Base-by-base conservation (phyloP, 1,140 invertebrate species). In the Laodelphax striatellus region DNA sequence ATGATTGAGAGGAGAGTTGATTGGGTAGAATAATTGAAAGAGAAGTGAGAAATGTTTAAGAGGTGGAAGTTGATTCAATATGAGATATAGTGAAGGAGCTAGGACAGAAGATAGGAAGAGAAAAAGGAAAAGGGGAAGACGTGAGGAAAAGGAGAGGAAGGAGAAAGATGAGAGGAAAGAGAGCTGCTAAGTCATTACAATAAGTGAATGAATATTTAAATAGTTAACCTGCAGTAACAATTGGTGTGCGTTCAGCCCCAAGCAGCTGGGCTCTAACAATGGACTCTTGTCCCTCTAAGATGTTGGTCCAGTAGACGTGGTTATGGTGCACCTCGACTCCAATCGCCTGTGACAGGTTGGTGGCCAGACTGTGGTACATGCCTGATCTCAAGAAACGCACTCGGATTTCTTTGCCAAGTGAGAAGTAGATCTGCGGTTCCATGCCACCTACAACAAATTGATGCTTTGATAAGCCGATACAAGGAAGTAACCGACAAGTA, bases 271-370 rank as follows among this genome's bases (percentile, higher is more conserved):
- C 74, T 63, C 78, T 76, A 42, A 82, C 75, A 56, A 91, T 85
- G 17, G 79, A 76, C 67, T 88, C 85, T 5, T 80, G 77, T 9
- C 82, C 80, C 19, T 80, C 65, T 1, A 79, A 72, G 11, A 84
- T 79, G 62, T 87, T 82, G 1, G 86, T 83, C 87, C 87, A 91
- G 65, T 87, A 90, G n/a, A 88, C 67, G 60, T 80, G 73, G 0
- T 70, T 70, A 0, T 81, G 81, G 66, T 90, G 85, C 61, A 77
- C 81, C 6, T 81, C 74, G 0, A 92, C 79, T 1, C 83, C 86
- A 11, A 86, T 79, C 1, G 80, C 82, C 68, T 86, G 78, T 38
- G 73, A 75, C 50, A 82, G 65, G 64, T 79, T 74, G 11, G 62
- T 68, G 0, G 74, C 74, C 4, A 83, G 65, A 0, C 70, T 65